A percentile compares a stretch with the other conserved stretches of the same genome.
Conservation (phyloP, 2,113 vertebrate genomes). For the Trachemys scripta region DNA sequence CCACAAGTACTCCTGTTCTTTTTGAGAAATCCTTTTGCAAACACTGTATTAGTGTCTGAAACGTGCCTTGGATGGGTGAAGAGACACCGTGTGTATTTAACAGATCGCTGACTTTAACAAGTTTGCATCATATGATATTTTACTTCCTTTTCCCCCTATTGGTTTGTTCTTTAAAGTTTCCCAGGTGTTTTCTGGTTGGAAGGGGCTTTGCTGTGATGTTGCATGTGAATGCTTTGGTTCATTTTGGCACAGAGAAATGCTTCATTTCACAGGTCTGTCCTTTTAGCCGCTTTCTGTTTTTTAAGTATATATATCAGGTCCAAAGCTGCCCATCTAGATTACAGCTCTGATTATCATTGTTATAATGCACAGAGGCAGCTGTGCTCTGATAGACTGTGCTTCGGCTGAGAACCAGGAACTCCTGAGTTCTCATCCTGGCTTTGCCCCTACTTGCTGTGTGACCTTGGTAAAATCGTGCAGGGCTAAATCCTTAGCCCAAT, state of each 20-base stretch:
- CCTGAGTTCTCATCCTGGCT: neutral
- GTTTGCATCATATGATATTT: neutral
- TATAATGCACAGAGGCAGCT: neutral
- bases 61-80: slow-evolving; percentile 56
- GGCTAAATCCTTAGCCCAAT: neutral
- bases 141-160: fast-evolving
- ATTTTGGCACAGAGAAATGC: neutral
- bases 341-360: neutral
- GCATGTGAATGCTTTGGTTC: neutral
- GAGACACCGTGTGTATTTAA: slow-evolving; percentile 38
- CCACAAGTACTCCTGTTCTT: too few relatives aligned
- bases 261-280: neutral
- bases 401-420: neutral
- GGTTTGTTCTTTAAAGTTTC: neutral
- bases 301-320: neutral
- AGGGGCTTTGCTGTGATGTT: neutral
- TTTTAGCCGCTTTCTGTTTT: neutral
- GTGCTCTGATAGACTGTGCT: neutral
- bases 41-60: slow-evolving; percentile 31
- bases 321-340: neutral
- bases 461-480: neutral
- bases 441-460: fast-evolving
- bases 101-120: slow-evolving; percentile 50
- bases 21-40: neutral
- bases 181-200: neutral